These are phyloP conservation scores for Cynopterus brachyotis DNA, from an alignment of 2,113 vertebrate genomes.

Conservation along the genomic window DNA sequence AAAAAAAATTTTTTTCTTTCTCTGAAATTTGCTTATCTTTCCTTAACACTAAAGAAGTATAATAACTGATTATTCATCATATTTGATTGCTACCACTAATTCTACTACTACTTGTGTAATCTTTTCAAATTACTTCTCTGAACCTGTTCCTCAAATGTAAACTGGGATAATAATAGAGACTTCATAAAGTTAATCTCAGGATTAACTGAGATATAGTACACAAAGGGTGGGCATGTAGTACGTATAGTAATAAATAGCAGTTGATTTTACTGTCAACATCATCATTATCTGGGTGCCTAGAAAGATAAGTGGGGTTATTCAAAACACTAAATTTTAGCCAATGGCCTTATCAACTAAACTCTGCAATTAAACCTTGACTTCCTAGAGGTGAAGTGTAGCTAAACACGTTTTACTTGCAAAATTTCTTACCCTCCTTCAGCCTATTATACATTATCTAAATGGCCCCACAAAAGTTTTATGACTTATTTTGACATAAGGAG, in stretches of 20 bases:
- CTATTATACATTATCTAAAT: background rate
- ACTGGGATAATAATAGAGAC: background rate
- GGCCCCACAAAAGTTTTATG: background rate
- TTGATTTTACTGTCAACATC: background rate
- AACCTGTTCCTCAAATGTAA: background rate
- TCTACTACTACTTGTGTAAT: background rate
- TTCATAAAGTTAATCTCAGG: background rate
- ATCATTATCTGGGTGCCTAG: background rate
- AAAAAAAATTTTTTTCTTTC: background rate
- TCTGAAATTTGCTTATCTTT: background rate
- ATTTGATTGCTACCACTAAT: background rate
- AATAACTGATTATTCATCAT: background rate
- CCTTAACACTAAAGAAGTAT: background rate
- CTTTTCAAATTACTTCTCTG: background rate
- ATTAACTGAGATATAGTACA: background rate
- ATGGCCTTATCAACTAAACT: background rate
- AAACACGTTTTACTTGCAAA: background rate
- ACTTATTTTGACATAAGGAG: background rate
- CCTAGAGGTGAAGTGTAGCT: background rate
- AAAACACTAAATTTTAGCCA: slow-evolving; percentile 12
- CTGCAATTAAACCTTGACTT: background rate
- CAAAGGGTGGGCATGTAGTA: background rate
- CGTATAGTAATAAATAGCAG: background rate
- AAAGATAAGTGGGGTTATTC: background rate
- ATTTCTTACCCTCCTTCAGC: background rate